Evolutionary conservation across 2,113 vertebrate species (phyloP), one percentile per base, ranked within the genome.

Genomic region (Cyanocitta stelleri): DNA sequence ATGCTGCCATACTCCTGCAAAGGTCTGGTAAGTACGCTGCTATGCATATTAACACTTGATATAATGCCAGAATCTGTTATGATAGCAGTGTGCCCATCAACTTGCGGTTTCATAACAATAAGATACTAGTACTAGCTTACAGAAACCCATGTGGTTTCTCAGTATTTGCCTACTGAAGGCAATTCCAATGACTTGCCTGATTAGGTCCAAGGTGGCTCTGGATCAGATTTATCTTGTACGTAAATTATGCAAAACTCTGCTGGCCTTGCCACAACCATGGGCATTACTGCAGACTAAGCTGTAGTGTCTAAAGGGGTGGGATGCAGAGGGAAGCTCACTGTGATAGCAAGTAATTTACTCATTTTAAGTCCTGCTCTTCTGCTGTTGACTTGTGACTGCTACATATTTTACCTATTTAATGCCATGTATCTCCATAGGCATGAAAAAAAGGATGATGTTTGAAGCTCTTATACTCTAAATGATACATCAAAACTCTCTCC

Each of bases 1-100:
- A 98, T 95, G 98, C 98, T 98, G 95, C 98, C 98, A 63, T 96
- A 75, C 85, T 92, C 97, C 95, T 97, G 68, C 97, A 85, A 85
- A 90, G 63, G 68, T 94, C 96, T 96, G 98, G 98, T 98, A 98
- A 98, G 98, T 98, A 74, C 72, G 35, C 72, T 80, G 72, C 51
- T 55, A 26, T 54, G 24, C 54, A 48, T 64, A 46, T 67, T 77
- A 55, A 79, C 16, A 11, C 43, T 58, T 78, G 8, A 39, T 77
- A 35, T 13, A 66, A 46, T 59, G 37, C 20, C 22, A 66, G n/a
- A 85, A 54, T 23, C 20, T 62, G 3, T 78, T 68, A 56, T 2
- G 6, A 51, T 8, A 69, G 48, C 16, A 63, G 5, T 67, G 46
- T 69, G 43, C 6, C 16, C 11, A 41, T 85, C 32, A 54, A 6